Percentiles rank a stretch among this genome's conserved stretches.
Conservation (phyloP, 2,888 invertebrate genomes). For the Schizotus pectinicornis region DNA sequence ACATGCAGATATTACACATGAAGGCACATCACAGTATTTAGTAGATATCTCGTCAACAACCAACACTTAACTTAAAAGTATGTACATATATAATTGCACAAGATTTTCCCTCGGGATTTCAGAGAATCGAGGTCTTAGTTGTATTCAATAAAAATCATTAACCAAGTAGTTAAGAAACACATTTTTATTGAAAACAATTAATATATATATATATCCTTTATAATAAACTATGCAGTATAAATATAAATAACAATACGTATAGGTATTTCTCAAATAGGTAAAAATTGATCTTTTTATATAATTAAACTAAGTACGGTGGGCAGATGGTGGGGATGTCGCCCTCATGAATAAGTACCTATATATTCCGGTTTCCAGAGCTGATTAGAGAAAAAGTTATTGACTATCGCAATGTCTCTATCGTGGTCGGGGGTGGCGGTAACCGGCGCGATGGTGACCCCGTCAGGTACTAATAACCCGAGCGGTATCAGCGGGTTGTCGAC, state of each 20-base stretch:
- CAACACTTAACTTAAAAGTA: too few relatives aligned
- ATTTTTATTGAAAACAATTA: conserved; percentile 52
- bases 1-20: too few relatives aligned
- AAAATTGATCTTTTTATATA: conserved; percentile 36
- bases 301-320: conserved; percentile 44
- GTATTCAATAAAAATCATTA: conserved; percentile 9
- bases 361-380: conserved; percentile 65
- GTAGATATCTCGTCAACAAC: too few relatives aligned
- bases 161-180: conserved; percentile 34
- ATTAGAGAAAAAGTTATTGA: conserved; percentile 63
- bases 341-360: conserved; percentile 58
- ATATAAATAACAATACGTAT: conserved; percentile 59
- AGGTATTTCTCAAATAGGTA: conserved; percentile 50
- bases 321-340: conserved; percentile 18
- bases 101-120: too few relatives aligned
- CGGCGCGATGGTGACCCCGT: conserved; percentile 59
- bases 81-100: too few relatives aligned
- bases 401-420: conserved; percentile 61
- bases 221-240: conserved; percentile 56
- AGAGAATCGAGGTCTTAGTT: too few relatives aligned
- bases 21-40: too few relatives aligned
- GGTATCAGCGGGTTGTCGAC: conserved; percentile 58
- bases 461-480: conserved; percentile 57
- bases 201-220: conserved; percentile 47
- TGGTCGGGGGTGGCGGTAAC: conserved; percentile 58